Evolutionary conservation across 2,888 invertebrate species (phyloP).

Genomic region (Euproctis similis): DNA sequence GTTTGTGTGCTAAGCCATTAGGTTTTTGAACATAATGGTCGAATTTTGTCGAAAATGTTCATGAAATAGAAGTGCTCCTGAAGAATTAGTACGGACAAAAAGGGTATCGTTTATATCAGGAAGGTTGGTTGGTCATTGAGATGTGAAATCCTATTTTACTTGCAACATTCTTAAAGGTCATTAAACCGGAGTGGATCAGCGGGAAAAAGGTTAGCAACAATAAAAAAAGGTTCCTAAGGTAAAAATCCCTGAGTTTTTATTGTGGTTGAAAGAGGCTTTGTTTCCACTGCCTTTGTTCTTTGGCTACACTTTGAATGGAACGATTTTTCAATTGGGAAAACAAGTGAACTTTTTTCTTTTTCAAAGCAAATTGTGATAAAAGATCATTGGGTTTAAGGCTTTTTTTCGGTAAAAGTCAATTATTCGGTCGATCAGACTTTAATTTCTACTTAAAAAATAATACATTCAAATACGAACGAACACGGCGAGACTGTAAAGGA

Average conservation of each 20-base stretch:
- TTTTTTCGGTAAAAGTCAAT: slow-evolving; percentile 12
- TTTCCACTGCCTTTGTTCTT: slow-evolving; percentile 47
- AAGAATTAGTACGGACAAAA: slow-evolving; percentile 16
- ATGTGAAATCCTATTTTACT: slow-evolving; percentile 35
- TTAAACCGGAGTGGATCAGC: slow-evolving; percentile 55
- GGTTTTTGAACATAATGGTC: too few species aligned
- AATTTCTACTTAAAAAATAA: too few species aligned
- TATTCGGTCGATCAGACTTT: not conserved
- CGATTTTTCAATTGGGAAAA: slow-evolving; percentile 53
- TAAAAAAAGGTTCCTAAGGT: slow-evolving; percentile 49
- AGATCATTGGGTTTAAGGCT: slow-evolving; percentile 15
- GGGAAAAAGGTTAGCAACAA: slow-evolving; percentile 59
- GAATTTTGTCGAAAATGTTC: too few species aligned
- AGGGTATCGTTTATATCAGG: slow-evolving; percentile 10
- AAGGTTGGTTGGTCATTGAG: slow-evolving; percentile 14
- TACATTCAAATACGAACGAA: too few species aligned
- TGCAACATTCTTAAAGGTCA: slow-evolving; percentile 42
- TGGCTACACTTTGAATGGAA: slow-evolving; percentile 43
- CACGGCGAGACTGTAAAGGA: too few species aligned
- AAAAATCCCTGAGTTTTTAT: slow-evolving; percentile 47
- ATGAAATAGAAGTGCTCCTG: slow-evolving; percentile 5
- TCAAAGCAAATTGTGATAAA: slow-evolving; percentile 19
- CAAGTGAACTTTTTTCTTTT: slow-evolving; percentile 37
- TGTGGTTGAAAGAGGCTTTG: slow-evolving; percentile 43
- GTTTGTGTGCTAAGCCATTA: too few species aligned